Percentiles rank a stretch among this genome's conserved stretches.
Conservation (phyloP, 2,797 vertebrate genomes). For the Protonibea diacanthus region DNA sequence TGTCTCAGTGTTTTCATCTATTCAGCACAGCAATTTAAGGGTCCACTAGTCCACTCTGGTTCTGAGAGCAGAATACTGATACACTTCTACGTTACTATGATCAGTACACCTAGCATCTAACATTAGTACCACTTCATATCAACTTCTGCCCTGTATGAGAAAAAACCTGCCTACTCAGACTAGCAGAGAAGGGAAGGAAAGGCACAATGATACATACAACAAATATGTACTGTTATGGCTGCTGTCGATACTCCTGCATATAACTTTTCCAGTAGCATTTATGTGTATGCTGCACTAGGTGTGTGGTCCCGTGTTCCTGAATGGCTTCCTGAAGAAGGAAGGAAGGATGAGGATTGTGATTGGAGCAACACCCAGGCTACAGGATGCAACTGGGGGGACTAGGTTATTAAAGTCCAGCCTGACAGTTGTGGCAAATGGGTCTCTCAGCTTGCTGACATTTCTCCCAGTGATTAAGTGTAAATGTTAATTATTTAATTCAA, state of each 20-base stretch:
- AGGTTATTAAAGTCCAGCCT: no score
- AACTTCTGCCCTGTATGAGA: background rate
- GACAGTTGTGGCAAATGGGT: no score
- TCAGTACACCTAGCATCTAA: background rate
- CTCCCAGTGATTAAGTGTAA: no score
- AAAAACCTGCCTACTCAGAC: conserved; percentile 22
- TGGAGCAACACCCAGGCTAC: no score
- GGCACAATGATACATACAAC: conserved; percentile 35
- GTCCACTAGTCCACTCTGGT: conserved; percentile 10
- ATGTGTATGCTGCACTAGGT: no score
- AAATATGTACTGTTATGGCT: background rate
- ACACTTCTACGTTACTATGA: background rate
- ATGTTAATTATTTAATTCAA: no score
- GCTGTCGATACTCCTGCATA: no score
- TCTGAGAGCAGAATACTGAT: conserved; percentile 41
- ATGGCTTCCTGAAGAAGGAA: conserved; percentile 9
- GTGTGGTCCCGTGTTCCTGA: no score
- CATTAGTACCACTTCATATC: background rate
- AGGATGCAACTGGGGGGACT: no score
- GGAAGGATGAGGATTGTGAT: no score
- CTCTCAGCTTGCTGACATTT: no score
- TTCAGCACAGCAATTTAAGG: conserved; percentile 14
- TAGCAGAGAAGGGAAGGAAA: conserved; percentile 12
- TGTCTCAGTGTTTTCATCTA: conserved; percentile 29
- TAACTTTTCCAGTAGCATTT: no score